Conservation (phyloP, 2,113 vertebrate species). For the Motacilla alba region DNA sequence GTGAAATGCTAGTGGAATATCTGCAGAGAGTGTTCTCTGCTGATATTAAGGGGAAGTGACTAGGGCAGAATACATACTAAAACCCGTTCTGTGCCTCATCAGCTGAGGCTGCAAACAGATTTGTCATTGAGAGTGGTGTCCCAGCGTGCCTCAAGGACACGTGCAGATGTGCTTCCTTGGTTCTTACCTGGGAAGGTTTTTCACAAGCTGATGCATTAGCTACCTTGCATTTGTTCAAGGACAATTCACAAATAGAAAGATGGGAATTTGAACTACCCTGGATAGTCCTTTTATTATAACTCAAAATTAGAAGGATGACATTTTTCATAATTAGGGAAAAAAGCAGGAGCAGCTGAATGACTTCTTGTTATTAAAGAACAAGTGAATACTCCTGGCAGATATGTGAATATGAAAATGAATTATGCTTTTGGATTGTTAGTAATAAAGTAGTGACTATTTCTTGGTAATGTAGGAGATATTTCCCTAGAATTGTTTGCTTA, state of each 20-base stretch:
- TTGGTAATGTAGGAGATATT: background rate
- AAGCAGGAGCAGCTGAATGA: conserved; percentile 1
- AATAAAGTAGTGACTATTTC: background rate
- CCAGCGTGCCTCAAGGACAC: background rate
- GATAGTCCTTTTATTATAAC: conserved; percentile 2
- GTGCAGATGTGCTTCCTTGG: background rate
- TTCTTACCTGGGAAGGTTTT: background rate
- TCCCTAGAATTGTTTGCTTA: background rate
- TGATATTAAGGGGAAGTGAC: background rate
- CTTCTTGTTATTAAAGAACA: conserved; percentile 16
- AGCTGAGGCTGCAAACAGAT: background rate
- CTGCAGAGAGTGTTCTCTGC: background rate
- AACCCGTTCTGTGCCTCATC: background rate
- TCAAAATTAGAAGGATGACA: conserved; percentile 40
- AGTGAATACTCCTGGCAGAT: conserved; percentile 27
- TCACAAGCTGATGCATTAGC: background rate
- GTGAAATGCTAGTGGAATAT: background rate
- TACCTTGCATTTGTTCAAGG: conserved; percentile 47
- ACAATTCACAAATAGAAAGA: background rate
- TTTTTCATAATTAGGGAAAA: conserved; percentile 61
- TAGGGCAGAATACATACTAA: background rate
- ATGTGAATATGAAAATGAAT: background rate
- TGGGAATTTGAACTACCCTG: background rate
- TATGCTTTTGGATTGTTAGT: background rate
- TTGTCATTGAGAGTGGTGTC: background rate